phyloP scores from a whole-genome alignment of 2,888 invertebrate genomes.

The Amorpha juglandis region DNA sequence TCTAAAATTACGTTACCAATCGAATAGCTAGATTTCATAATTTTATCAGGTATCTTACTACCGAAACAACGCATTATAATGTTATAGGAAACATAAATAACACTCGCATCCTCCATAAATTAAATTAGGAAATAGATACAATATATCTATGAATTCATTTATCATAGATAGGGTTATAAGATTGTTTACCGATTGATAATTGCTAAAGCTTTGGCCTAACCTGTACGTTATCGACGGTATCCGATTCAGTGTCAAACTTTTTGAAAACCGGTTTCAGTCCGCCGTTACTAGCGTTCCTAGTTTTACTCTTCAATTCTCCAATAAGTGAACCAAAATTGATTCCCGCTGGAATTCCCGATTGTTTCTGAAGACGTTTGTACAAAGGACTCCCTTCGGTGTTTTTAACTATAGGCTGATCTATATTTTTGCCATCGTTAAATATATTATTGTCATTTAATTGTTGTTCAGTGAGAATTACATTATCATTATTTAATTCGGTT shows the following conservation, averaged over 20 bases:
- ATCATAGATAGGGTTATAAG: background rate
- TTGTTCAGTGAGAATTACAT: background rate
- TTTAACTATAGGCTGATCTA: background rate
- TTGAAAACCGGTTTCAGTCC: slow-evolving; percentile 76
- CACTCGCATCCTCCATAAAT: background rate
- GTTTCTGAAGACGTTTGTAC: slow-evolving; percentile 66
- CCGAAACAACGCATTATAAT: slow-evolving; percentile 3
- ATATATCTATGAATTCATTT: slow-evolving; percentile 7
- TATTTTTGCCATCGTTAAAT: background rate
- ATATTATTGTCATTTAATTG: background rate
- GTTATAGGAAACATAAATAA: slow-evolving; percentile 4
- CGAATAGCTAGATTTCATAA: background rate
- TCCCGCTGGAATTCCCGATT: slow-evolving; percentile 64
- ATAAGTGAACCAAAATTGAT: slow-evolving; percentile 77
- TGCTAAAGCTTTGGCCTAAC: slow-evolving; percentile 41
- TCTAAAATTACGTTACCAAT: background rate
- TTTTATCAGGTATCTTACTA: background rate
- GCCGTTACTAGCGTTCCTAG: slow-evolving; percentile 64
- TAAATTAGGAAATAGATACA: background rate
- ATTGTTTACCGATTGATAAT: background rate
- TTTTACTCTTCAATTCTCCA: slow-evolving; percentile 75
- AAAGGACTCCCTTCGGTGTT: slow-evolving; percentile 47
- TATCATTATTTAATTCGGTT: background rate
- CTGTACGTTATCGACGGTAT: slow-evolving; percentile 61
- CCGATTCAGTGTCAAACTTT: slow-evolving; percentile 69